Evolutionary conservation across 2,113 vertebrate species (phyloP).

Genomic region (Paedocypris sp.): DNA sequence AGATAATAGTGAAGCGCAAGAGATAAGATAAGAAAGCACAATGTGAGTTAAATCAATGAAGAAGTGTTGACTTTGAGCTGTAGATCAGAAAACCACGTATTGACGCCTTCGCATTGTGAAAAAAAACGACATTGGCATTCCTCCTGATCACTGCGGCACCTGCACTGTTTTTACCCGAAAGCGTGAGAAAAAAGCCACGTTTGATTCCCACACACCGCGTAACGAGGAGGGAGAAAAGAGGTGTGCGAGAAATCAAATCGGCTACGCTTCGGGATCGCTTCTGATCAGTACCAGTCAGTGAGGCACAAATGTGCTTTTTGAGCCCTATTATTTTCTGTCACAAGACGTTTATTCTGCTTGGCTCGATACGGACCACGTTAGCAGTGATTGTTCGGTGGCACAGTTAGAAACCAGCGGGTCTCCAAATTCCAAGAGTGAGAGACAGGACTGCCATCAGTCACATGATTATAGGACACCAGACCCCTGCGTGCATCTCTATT

Average conservation of each 20-base stretch:
- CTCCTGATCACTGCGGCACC: slow-evolving; percentile 15
- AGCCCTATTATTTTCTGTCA: slow-evolving; percentile 38
- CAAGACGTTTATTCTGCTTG: slow-evolving; percentile 25
- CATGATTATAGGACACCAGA: slow-evolving; percentile 31
- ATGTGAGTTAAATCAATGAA: slow-evolving; percentile 25
- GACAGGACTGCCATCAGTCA: slow-evolving; percentile 20
- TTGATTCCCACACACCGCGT: slow-evolving; percentile 30
- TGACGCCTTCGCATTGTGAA: slow-evolving; percentile 16
- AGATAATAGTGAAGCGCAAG: too few species aligned
- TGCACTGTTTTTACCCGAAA: slow-evolving; percentile 36
- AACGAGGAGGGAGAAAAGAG: background rate
- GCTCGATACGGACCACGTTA: slow-evolving; percentile 6
- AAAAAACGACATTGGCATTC: slow-evolving; percentile 16
- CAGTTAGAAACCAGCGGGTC: slow-evolving; percentile 16
- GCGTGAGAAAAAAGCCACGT: slow-evolving; percentile 26
- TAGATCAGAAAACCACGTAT: slow-evolving; percentile 17
- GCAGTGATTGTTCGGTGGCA: background rate
- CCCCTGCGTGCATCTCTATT: slow-evolving; percentile 12
- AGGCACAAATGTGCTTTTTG: slow-evolving; percentile 38
- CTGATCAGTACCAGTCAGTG: slow-evolving; percentile 25
- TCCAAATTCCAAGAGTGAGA: slow-evolving; percentile 22
- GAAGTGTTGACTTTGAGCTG: background rate
- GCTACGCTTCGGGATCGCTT: slow-evolving; percentile 9
- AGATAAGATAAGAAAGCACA: too few species aligned
- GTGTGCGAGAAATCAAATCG: background rate